Evolutionary conservation across 2,888 invertebrate species (phyloP).

Genomic region (Heterodera filipjevi): DNA sequence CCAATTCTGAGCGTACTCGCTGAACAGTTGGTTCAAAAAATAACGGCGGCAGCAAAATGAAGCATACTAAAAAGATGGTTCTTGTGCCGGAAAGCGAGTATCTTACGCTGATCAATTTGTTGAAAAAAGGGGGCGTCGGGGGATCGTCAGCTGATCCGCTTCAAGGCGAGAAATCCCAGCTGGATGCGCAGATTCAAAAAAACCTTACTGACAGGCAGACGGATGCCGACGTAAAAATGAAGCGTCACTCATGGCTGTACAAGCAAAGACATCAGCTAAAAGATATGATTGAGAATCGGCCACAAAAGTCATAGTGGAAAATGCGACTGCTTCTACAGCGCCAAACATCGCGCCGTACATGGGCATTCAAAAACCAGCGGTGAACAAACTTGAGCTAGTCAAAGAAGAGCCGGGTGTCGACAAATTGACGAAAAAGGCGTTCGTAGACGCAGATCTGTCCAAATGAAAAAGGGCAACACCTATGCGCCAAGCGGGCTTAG

Average conservation of each 20-base stretch:
- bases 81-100: slow-evolving; percentile 11
- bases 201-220: not conserved
- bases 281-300: not conserved
- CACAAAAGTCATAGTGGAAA: not conserved
- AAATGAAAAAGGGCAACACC: too few relatives aligned
- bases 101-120: not conserved
- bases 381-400: not conserved
- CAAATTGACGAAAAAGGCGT: too few relatives aligned
- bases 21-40: not conserved
- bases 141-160: not conserved
- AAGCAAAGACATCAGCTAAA: not conserved
- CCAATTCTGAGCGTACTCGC: slow-evolving; percentile 2
- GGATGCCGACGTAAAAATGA: not conserved
- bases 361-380: not conserved
- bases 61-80: slow-evolving; percentile 18
- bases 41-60: not conserved
- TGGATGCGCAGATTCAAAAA: not conserved
- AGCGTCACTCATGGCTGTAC: slow-evolving; percentile 3
- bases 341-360: slow-evolving; percentile 2
- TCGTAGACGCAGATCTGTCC: too few relatives aligned
- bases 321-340: too few relatives aligned
- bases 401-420: too few relatives aligned
- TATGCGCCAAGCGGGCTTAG: too few relatives aligned
- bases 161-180: not conserved
- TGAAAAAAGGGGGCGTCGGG: not conserved